phyloP scores from a whole-genome alignment of 2,888 invertebrate species.

The Meghimatium bilineatum region DNA sequence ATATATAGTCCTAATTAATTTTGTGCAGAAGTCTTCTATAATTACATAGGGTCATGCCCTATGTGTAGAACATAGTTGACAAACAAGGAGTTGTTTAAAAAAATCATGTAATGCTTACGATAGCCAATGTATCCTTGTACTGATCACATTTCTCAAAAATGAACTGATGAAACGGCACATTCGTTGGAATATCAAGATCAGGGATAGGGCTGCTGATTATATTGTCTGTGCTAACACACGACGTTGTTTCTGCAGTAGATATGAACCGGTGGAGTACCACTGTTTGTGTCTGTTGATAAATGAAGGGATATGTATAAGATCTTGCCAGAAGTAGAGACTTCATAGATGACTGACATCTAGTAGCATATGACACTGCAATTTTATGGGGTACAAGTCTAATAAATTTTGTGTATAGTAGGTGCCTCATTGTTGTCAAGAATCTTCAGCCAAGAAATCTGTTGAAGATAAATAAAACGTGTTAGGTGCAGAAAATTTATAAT shows the following conservation, averaged over 20 bases:
- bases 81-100: neutral
- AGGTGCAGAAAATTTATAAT: no score
- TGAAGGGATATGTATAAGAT: neutral
- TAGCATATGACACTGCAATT: neutral
- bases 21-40: no score
- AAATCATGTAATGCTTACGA: neutral
- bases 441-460: neutral
- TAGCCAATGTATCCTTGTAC: slow-evolving; percentile 61
- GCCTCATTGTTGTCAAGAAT: neutral
- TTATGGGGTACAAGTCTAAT: neutral
- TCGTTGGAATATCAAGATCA: slow-evolving; percentile 57
- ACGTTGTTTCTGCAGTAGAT: neutral
- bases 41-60: no score
- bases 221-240: neutral
- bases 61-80: no score
- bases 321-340: neutral
- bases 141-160: slow-evolving; percentile 64
- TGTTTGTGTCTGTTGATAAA: neutral
- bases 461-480: neutral
- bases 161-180: slow-evolving; percentile 63
- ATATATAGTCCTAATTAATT: no score
- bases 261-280: neutral
- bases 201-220: slow-evolving; percentile 55
- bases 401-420: neutral
- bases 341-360: neutral